phyloP scores from a whole-genome alignment of 1,140 invertebrate species.

The Epicauta chinensis region DNA sequence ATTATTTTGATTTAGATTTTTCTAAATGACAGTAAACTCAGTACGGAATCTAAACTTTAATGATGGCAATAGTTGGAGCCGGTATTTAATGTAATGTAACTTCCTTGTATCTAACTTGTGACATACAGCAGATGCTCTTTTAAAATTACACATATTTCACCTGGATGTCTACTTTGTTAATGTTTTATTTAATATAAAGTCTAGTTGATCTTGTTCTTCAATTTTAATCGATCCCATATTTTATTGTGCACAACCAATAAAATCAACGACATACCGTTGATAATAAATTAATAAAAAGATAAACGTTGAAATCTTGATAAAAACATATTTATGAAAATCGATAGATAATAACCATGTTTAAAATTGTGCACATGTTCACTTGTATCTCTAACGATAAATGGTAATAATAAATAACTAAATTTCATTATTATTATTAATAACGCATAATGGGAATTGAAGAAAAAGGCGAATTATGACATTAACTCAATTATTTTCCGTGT shows the following conservation, averaged over 20 bases:
- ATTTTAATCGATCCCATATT: not conserved
- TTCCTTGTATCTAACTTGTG: slow-evolving; percentile 1
- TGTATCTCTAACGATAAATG: too few species aligned
- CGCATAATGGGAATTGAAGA: too few species aligned
- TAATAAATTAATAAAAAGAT: slow-evolving; percentile 1
- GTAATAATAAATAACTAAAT: too few species aligned
- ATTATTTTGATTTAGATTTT: too few species aligned
- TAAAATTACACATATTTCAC: slow-evolving; percentile 19
- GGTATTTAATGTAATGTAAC: too few species aligned
- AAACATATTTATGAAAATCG: not conserved
- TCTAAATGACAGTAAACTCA: too few species aligned
- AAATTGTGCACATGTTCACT: not conserved
- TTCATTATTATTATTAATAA: too few species aligned
- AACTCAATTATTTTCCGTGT: slow-evolving; percentile 5
- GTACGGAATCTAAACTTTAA: too few species aligned
- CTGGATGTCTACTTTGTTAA: slow-evolving; percentile 16
- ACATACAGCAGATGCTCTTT: slow-evolving; percentile 12
- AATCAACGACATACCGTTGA: not conserved
- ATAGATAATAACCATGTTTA: not conserved
- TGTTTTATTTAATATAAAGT: slow-evolving; percentile 20
- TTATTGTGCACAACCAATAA: not conserved
- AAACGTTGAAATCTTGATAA: not conserved
- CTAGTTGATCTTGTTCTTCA: not conserved
- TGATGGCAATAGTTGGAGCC: too few species aligned
- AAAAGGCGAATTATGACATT: slow-evolving; percentile 5